Base-by-base conservation (phyloP, 1,140 invertebrate genomes). In the Drosophila asahinai region DNA sequence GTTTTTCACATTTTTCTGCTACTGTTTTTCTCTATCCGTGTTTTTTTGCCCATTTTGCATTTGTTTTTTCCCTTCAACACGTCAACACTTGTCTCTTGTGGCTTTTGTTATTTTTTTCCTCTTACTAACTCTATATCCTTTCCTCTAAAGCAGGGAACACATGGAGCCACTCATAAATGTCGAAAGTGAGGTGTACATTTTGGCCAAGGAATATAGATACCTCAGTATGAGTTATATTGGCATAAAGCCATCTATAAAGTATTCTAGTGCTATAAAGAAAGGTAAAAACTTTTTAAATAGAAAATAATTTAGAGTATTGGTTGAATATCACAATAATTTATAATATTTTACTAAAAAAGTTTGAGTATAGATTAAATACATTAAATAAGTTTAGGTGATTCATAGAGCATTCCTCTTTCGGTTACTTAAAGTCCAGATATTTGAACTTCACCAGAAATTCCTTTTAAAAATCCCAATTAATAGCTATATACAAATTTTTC, bases 61-160 rank as follows among this genome's bases (percentile, higher is more conserved):
- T 75, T 47, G 17, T 49, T 68, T 51, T 52, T 61, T 25, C 60
- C 22, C 40, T 9, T 52, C 27, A 47, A 79, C 75, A 73, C 77
- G 52, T 84, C 72, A 84, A 90, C 74, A 81, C 81, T 90, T 81
- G 76, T 79, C 59, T 78, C 67, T 80, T 84, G 83, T 74, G 80
- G 83, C 52, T 83, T 83, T 63, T 66, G 52, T 62, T 65, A 43
- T 66, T 73, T 66, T 66, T 73, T 63, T 62, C 30, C 77, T 40
- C 51, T 67, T 68, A 51, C 43, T 48, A 19, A 54, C 12, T 27
- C 49, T 19, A 12, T 30, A 43, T 52, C 11, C 22, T 38, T 43
- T 54, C n/a, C 61, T 30, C 3, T 5, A 22, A 30, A 12, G 30
- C 22, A 47, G 48, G 5, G 30, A 25, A 42, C 36, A 58, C 51